phyloP scores from a whole-genome alignment of 2,113 vertebrate genomes.

The Chaenocephalus aceratus region DNA sequence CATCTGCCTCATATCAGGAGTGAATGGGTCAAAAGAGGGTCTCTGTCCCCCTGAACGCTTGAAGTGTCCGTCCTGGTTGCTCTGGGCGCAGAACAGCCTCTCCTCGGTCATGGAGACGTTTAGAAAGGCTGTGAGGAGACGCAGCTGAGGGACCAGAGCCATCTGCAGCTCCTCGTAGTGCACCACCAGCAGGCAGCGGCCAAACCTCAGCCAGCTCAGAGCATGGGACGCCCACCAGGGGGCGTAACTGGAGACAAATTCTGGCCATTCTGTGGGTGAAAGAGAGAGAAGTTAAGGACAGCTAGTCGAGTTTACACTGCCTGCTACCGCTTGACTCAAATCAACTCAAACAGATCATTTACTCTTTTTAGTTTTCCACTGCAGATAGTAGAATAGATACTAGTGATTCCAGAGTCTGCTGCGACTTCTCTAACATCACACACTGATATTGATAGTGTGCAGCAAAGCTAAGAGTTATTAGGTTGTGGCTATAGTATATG shows the following conservation, averaged over 20 bases:
- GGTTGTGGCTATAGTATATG: no score
- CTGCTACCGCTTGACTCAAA: not conserved
- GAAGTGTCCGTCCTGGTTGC: conserved; percentile 95
- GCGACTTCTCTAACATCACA: no score
- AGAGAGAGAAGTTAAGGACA: conserved; percentile 9
- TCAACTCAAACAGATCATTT: no score
- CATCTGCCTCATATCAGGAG: conserved; percentile 86
- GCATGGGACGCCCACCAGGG: conserved; percentile 97
- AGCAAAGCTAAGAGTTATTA: no score
- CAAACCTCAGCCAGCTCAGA: conserved; percentile 93
- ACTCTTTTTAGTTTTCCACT: no score
- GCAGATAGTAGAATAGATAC: no score
- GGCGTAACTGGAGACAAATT: conserved; percentile 94
- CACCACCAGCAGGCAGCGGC: conserved; percentile 90
- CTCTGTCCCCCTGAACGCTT: conserved; percentile 89
- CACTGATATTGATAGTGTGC: no score
- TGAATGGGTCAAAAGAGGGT: conserved; percentile 92
- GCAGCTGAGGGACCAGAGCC: conserved; percentile 89
- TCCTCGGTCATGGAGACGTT: conserved; percentile 86
- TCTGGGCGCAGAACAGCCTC: conserved; percentile 92
- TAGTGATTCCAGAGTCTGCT: no score
- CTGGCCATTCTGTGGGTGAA: conserved; percentile 90
- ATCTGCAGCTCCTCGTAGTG: conserved; percentile 94
- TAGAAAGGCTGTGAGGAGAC: conserved; percentile 88
- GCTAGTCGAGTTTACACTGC: not conserved